phyloP scores from a whole-genome alignment of 2,797 vertebrate species.

The Knipowitschia caucasica region DNA sequence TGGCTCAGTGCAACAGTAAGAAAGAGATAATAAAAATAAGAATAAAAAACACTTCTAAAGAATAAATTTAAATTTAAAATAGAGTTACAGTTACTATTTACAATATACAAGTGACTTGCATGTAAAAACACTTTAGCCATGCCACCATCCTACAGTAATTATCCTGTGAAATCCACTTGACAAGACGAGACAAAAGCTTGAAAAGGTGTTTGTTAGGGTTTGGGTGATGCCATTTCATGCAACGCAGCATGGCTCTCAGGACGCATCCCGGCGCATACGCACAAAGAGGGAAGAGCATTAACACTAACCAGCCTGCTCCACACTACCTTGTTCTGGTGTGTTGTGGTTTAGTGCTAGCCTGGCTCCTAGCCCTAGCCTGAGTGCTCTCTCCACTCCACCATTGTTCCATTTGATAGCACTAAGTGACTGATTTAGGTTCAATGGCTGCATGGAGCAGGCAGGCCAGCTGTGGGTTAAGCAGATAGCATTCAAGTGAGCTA shows the following conservation, averaged over 20 bases:
- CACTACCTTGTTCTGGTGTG: constrained; percentile 63
- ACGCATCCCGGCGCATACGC: constrained; percentile 58
- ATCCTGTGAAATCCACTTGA: constrained; percentile 70
- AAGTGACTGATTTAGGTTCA: constrained; percentile 84
- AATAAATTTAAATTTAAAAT: too few relatives aligned
- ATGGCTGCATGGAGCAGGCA: constrained; percentile 81
- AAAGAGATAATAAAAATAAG: too few relatives aligned
- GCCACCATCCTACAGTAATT: constrained; percentile 59
- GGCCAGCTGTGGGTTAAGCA: constrained; percentile 84
- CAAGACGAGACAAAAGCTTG: constrained; percentile 66
- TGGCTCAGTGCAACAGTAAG: too few relatives aligned
- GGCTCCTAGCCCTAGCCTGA: constrained; percentile 67
- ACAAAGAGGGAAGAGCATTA: constrained; percentile 63
- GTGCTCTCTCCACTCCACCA: constrained; percentile 72
- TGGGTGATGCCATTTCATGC: constrained; percentile 74
- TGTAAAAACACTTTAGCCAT: constrained; percentile 63
- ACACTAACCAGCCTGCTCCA: constrained; percentile 48
- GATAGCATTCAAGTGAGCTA: constrained; percentile 86
- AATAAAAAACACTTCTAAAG: too few relatives aligned
- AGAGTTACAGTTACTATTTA: too few relatives aligned
- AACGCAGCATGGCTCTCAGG: constrained; percentile 69
- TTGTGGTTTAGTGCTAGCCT: constrained; percentile 63
- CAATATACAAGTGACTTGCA: too few relatives aligned
- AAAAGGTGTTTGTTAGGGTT: constrained; percentile 69
- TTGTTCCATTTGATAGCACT: constrained; percentile 79